Evolutionary conservation across 2,888 invertebrate species (phyloP), one percentile per base, ranked within the genome.

Genomic region (Sphaeridia pumilis): DNA sequence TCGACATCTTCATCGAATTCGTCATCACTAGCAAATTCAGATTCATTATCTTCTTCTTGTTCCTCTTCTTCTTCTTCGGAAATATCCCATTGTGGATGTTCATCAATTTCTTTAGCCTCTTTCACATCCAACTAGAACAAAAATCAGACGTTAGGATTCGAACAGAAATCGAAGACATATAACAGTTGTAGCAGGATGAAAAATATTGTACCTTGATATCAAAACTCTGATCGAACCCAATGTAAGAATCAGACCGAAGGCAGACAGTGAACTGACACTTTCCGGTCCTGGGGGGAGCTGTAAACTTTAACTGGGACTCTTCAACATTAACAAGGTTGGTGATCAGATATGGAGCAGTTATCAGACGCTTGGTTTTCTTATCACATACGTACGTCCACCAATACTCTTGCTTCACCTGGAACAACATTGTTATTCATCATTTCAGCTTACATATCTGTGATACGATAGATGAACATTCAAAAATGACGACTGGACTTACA

Each of bases 311-410:
- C 73, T 93, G 89, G 63, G 94, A 83, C 75, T 90, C 90, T 74
- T 93, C 92, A 65, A 81, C 75, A 67, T 83, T 80, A 43, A 89
- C 85, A 56, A 99, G 79, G 70, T 88, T 89, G 50, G 95, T 95
- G 58, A 97, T 83, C 69, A 93, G 86, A 69, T 87, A 85, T 38
- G 97, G 95, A 63, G 89, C 84, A 46, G 95, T 90, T 62, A 95
- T 79, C 65, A 99, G 74, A 58, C 87, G 84, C 69, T 83, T 84
- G 62, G 86, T 87, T 73, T 92, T 95, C 66, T 89, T 82, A 74
- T 99, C 97, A 73, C 88, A 87, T 65, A 98, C 85, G 72, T 97
- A 98, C 61, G 95, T 84, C 95, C 97, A 99, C 97, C 98, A 99
- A 74, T 87, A 95, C 73, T 99, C 98, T 70, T 94, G 94, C 70